Evolutionary conservation across 2,113 vertebrate species (phyloP), one percentile per base, ranked within the genome.

Genomic region (Echinops telfairi): DNA sequence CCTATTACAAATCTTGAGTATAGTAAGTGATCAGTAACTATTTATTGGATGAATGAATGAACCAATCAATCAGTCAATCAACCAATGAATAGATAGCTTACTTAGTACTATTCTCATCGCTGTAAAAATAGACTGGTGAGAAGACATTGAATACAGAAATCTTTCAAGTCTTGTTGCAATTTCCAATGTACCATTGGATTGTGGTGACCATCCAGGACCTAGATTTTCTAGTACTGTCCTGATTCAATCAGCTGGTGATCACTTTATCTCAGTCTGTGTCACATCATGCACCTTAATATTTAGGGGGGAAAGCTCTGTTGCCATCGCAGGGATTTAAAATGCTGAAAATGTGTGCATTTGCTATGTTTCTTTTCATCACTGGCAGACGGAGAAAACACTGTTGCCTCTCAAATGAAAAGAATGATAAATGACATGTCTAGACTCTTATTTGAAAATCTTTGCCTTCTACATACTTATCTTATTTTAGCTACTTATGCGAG

Each of bases 1-100:
- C 33, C 47, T 12, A 0, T 3, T 1, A 33, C 7, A 5, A 0
- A 20, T 53, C 6, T 3, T 6, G 47, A 17, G 1, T 0, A 0
- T 8, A 15, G 19, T 4, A 16, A 29, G 25, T 29, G 16, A 7
- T 33, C 77, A 31, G 62, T 27, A 25, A 19, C 9, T 31, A 53
- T 20, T 15, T 23, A 76, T n/a, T 20, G 10, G 7, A 53, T 47
- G 27, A 78, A 78, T 53, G 40, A 53, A 29, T 78, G 71, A 68
- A 68, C 12, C 27, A 68, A 8, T 6, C 29, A 73, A 36, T 73
- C 31, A 31, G 29, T 16, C 29, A 73, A 36, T 36, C 31, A 73
- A 6, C 19, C 17, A 36, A 73, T 70, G 66, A n/a, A n/a, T 71
- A 71, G n/a, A 6, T 33, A 71, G 31, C 3, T 19, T 25, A 71